phyloP scores from a whole-genome alignment of 2,888 invertebrate genomes.

The Trichopoda pennipes region DNA sequence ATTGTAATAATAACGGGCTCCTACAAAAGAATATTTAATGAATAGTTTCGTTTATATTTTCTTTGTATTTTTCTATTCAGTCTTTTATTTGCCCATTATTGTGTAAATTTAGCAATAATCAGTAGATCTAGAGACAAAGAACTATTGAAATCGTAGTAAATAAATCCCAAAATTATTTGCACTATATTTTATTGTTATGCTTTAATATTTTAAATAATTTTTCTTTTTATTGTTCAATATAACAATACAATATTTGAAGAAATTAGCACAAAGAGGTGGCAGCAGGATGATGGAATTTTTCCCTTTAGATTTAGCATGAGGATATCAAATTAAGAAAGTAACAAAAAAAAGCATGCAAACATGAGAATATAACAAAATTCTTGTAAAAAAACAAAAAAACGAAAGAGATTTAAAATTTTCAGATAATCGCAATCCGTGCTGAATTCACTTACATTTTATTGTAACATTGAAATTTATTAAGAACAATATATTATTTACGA shows the following conservation, averaged over 20 bases:
- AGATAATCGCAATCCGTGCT: too few species aligned
- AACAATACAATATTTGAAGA: constrained; percentile 38
- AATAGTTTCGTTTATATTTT: constrained; percentile 45
- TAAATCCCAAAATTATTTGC: constrained; percentile 37
- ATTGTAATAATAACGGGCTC: constrained; percentile 20
- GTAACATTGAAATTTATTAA: too few species aligned
- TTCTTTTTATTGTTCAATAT: constrained; percentile 3
- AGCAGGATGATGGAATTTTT: constrained; percentile 18
- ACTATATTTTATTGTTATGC: neutral
- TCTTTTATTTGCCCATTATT: constrained; percentile 45
- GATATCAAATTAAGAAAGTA: constrained; percentile 8
- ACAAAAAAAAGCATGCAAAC: neutral
- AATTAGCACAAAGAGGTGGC: constrained; percentile 45
- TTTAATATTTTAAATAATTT: constrained; percentile 22
- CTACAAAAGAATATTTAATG: constrained; percentile 60
- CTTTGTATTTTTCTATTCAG: neutral
- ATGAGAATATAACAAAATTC: neutral
- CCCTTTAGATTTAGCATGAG: constrained; percentile 10
- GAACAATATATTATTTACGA: too few species aligned
- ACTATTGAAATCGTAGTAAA: constrained; percentile 23
- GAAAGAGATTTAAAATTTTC: neutral
- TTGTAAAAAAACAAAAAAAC: neutral
- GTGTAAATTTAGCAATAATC: constrained; percentile 60
- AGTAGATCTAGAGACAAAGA: constrained; percentile 23
- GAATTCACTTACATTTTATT: too few species aligned